Percentiles rank a stretch among this genome's conserved stretches.
Evolutionary conservation across 2,797 vertebrate genomes (phyloP).

Genomic region (Erithacus rubecula): DNA sequence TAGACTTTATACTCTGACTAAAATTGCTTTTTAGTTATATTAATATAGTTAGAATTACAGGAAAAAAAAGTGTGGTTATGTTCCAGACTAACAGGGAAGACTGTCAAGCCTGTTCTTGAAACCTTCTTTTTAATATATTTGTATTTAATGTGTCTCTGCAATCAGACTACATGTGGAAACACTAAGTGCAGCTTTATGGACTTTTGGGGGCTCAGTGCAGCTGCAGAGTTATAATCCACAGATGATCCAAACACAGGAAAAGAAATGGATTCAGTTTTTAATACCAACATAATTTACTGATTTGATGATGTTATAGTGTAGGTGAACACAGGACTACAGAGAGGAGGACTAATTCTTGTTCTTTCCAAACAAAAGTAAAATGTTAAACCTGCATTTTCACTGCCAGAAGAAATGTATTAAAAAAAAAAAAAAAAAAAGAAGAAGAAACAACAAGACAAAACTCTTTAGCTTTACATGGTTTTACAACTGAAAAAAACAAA

Average conservation of each 20-base stretch:
- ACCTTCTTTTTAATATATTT: neutral
- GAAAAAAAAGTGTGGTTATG: neutral
- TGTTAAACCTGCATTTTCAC: neutral
- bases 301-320: neutral
- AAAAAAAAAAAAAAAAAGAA: too few relatives aligned
- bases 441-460: accelerated
- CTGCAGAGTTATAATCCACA: neutral
- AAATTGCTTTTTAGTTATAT: neutral
- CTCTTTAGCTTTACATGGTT: neutral
- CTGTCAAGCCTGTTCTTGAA: neutral
- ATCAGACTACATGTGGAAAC: neutral
- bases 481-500: neutral
- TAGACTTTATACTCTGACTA: neutral
- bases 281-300: neutral
- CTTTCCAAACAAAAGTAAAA: neutral
- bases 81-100: neutral
- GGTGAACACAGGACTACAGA: neutral
- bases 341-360: neutral
- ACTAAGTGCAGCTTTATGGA: neutral
- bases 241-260: neutral
- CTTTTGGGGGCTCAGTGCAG: neutral
- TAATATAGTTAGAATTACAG: neutral
- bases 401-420: neutral
- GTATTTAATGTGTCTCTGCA: neutral
- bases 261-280: neutral